These are phyloP conservation scores for Galemys pyrenaicus DNA, from an alignment of 2,113 vertebrate species.

Conservation along the genomic window DNA sequence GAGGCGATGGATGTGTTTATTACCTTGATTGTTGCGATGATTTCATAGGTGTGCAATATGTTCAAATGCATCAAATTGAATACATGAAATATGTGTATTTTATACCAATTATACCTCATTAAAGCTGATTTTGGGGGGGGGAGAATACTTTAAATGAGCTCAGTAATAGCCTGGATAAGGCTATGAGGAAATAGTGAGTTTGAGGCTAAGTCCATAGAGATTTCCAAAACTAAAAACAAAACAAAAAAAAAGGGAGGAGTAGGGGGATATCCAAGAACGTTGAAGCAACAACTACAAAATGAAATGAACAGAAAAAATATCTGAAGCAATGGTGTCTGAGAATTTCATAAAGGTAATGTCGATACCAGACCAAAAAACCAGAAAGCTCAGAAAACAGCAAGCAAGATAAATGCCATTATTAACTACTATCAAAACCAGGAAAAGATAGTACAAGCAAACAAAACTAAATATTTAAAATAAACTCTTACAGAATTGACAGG, in stretches of 20 bases:
- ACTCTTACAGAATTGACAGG: neutral
- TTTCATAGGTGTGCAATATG: neutral
- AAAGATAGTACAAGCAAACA: neutral
- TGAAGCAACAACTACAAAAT: neutral
- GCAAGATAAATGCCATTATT: neutral
- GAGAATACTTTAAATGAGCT: neutral
- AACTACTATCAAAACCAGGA: neutral
- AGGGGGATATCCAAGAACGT: neutral
- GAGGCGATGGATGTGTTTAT: neutral
- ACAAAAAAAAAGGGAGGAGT: neutral
- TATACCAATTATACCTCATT: neutral
- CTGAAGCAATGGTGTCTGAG: neutral
- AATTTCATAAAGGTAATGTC: neutral
- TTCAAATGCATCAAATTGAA: neutral
- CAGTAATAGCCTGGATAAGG: neutral
- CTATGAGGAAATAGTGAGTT: neutral
- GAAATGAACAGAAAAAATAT: neutral
- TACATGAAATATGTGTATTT: neutral
- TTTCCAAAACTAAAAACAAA: neutral
- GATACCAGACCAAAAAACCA: neutral
- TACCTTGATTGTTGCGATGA: neutral
- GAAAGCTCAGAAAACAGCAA: neutral
- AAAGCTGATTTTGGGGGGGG: neutral
- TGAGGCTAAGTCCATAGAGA: neutral
- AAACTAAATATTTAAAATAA: neutral